Percentiles rank a stretch among this genome's conserved stretches.
phyloP scores from a whole-genome alignment of 2,113 vertebrate genomes.

The Dissostichus mawsoni region DNA sequence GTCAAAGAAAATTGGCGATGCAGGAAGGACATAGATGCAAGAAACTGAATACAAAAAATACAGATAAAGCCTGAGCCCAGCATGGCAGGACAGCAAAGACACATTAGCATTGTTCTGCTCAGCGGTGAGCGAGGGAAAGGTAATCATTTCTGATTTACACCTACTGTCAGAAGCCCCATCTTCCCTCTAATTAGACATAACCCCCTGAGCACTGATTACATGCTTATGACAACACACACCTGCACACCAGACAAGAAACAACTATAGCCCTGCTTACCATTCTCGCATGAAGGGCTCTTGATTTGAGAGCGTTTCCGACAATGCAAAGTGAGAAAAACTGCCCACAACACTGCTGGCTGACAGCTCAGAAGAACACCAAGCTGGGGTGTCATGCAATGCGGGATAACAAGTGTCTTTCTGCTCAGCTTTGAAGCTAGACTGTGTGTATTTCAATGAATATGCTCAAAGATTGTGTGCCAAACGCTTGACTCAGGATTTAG shows the following conservation, averaged over 20 bases:
- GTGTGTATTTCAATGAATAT: neutral
- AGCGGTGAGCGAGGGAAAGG: slow-evolving; percentile 31
- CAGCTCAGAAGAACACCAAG: neutral
- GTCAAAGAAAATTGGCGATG: no score
- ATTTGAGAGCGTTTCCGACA: slow-evolving; percentile 33
- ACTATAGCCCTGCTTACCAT: slow-evolving; percentile 11
- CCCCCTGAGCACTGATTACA: slow-evolving; percentile 63
- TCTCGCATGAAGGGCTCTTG: slow-evolving; percentile 40
- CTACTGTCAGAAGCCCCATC: slow-evolving; percentile 63
- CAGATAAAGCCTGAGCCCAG: neutral
- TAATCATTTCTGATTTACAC: slow-evolving; percentile 67
- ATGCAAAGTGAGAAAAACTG: slow-evolving; percentile 18
- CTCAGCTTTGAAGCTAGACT: slow-evolving; percentile 19
- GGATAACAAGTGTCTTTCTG: slow-evolving; percentile 16
- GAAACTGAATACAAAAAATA: no score
- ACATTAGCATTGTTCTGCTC: slow-evolving; percentile 47
- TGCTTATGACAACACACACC: slow-evolving; percentile 55
- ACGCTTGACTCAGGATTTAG: slow-evolving; percentile 8
- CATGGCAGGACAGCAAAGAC: neutral
- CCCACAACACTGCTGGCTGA: slow-evolving; percentile 9
- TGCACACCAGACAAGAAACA: slow-evolving; percentile 38
- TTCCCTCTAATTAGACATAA: slow-evolving; percentile 66
- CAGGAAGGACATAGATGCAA: no score
- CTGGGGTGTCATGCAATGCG: neutral
- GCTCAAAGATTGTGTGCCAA: neutral